These are phyloP conservation scores for Denticeps clupeoides DNA, from an alignment of 2,797 vertebrate genomes.

Conservation along the genomic window DNA sequence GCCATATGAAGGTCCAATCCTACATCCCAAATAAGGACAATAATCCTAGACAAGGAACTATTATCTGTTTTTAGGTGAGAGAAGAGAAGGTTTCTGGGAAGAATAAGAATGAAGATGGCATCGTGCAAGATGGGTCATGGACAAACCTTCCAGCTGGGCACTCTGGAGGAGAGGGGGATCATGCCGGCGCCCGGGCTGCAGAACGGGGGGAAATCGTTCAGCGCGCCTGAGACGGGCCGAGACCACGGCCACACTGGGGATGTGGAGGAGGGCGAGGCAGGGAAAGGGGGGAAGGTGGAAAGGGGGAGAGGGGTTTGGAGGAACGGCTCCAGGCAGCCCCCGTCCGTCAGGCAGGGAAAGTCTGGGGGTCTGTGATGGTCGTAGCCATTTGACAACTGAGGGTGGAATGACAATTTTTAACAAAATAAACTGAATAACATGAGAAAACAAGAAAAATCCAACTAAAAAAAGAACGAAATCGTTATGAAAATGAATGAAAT, in stretches of 20 bases:
- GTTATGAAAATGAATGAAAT: no score
- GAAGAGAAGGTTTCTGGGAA: not conserved
- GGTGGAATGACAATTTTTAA: no score
- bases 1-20: no score
- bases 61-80: no score
- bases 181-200: conserved; percentile 72
- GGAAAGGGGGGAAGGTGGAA: conserved; percentile 37
- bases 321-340: conserved; percentile 13
- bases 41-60: no score
- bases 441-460: conserved; percentile 56
- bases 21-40: no score
- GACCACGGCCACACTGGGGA: conserved; percentile 61
- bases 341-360: conserved; percentile 62
- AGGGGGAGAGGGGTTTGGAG: conserved; percentile 34
- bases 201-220: conserved; percentile 69
- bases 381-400: conserved; percentile 78
- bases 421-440: no score
- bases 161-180: conserved; percentile 72
- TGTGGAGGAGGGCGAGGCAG: conserved; percentile 47
- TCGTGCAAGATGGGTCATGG: conserved; percentile 1
- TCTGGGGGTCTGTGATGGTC: conserved; percentile 70
- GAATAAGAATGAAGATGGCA: not conserved
- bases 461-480: no score
- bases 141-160: conserved; percentile 93
- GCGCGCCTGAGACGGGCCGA: conserved; percentile 63